Base-by-base conservation (phyloP, 2,113 vertebrate genomes). In the Neotoma lepida region DNA sequence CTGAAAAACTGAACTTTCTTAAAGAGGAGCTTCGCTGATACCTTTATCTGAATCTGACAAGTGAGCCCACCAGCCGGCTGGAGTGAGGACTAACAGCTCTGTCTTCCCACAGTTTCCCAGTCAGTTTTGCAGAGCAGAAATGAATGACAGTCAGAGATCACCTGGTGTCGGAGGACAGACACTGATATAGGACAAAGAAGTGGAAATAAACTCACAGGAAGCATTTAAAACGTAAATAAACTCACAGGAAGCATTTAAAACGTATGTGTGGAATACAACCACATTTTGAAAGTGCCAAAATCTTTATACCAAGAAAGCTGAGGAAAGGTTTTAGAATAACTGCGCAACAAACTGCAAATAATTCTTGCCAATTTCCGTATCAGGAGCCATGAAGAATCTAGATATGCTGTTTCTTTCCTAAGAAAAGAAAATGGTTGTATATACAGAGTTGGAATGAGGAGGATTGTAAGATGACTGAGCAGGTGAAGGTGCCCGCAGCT, bases 61-160 rank as follows among this genome's bases (percentile, higher is more conserved):
- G 30, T 20, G n/a, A 51, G 49, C 86, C 81, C 9, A 33, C 61
- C 17, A 51, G 18, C 68, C 4, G 4, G 17, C 95, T 56, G 49
- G 24, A 68, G 17, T 6, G 13, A 95, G 77, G 77, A 4, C 12
- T 92, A 46, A 9, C 6, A n/a, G 33, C 61, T 77, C 9, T 84
- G 0, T 51, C 49, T 86, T 85, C 41, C 74, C 12, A 61, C 0
- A 28, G 77, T 82, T 95, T 82, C 44, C 74, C 61, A 70, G 33
- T 56, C 41, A 87, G 39, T 14, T 96, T 96, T 90, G 77, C 61
- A 89, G 68, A 49, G 54, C 12, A 30, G 90, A 28, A 93, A 68
- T 56, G 20, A 95, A 74, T 63, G 18, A 70, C 20, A 17, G 12
- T 4, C 54, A 89, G 86, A 91, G 68, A 51, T 68, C 22, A 91